phyloP scores from a whole-genome alignment of 2,113 vertebrate species.

The Diadophis punctatus region DNA sequence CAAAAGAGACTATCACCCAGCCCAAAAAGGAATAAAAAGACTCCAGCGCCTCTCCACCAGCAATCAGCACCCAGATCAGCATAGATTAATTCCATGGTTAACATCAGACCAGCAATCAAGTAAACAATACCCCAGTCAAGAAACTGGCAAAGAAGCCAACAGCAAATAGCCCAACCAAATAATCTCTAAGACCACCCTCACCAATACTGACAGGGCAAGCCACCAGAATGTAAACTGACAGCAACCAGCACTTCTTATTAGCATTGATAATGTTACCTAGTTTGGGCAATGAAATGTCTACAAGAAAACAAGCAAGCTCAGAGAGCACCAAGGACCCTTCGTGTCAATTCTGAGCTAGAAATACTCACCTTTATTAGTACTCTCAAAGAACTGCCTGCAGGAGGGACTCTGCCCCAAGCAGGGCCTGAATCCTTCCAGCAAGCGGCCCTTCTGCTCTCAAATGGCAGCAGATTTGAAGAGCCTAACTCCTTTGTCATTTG shows the following conservation, averaged over 20 bases:
- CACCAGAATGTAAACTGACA: not conserved
- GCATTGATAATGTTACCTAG: not conserved
- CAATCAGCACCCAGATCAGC: not conserved
- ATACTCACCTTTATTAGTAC: not conserved
- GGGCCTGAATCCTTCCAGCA: not conserved
- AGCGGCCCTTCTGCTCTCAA: not conserved
- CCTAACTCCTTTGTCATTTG: not conserved
- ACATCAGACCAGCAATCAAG: not conserved
- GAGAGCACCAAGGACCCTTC: not conserved
- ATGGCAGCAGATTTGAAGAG: not conserved
- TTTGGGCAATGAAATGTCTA: not conserved
- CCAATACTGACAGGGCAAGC: not conserved
- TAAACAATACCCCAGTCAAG: not conserved
- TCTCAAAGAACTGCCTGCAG: not conserved
- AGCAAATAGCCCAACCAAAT: not conserved
- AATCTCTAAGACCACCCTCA: not conserved
- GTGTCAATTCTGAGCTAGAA: not conserved
- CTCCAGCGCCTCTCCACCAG: no score
- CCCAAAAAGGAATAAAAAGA: not conserved
- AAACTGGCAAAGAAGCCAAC: not conserved
- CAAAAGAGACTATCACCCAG: not conserved
- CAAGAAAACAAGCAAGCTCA: not conserved
- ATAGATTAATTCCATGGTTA: not conserved
- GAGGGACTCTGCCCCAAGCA: not conserved
- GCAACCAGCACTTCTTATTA: not conserved